Base-by-base conservation (phyloP, 1,140 invertebrate species). In the Halictus rubicundus region DNA sequence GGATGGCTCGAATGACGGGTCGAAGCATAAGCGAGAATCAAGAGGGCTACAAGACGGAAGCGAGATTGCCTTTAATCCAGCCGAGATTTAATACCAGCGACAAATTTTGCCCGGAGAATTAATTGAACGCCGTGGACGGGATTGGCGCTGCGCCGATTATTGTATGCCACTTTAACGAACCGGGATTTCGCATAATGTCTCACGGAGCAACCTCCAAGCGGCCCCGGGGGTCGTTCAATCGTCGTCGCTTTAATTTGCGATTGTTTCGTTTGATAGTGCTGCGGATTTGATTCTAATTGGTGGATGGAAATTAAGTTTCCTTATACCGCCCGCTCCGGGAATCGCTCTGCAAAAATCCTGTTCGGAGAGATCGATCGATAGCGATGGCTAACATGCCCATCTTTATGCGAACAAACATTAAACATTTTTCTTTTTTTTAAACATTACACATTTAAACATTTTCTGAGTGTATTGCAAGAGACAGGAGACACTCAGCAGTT, bases 41-140 rank as follows among this genome's bases (percentile, higher is more conserved):
- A 80, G 80, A 63, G 77, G 82, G 81, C 63, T 77, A 73, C 73
- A 84, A 84, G 83, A 81, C 78, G 86, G 83, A 88, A 88, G 89
- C 84, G 86, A 91, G 88, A 90, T 90, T 92, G 91, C 88, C 91
- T 91, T 91, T 92, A 92, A 92, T 92, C 91, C 90, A 83, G 75
- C 32, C 79, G 82, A 92, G 91, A 92, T 92, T 92, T 91, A 92
- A 92, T 92, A 91, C 91, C 85, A 91, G 89, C 90, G 90, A 91
- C 90, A 91, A 91, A 91, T 91, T 92, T 92, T 92, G 76, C 19
- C 66, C 87, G 85, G 88, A 87, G 90, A 92, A 92, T 91, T 92
- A 92, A 92, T 91, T 89, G 90, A 91, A 91, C 88, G 91, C 87
- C 70, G 63, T 61, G 86, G 84, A 75, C 85, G 81, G 89, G 90